Conservation (phyloP, 2,797 vertebrate genomes). For the Lophius americanus region DNA sequence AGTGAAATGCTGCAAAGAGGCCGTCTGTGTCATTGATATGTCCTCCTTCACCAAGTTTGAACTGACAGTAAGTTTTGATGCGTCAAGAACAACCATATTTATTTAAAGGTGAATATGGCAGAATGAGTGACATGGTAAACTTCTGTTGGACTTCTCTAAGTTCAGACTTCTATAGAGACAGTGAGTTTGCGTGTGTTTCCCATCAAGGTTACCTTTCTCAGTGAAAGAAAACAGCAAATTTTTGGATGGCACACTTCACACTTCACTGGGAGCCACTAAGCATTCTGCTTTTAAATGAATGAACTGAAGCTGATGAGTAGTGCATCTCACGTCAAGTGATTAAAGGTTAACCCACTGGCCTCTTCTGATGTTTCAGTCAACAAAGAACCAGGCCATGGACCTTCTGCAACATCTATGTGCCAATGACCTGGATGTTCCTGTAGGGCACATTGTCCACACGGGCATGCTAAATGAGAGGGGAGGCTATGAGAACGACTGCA, state of each 20-base stretch:
- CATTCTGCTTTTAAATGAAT: neutral
- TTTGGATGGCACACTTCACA: neutral
- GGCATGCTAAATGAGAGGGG: slow-evolving; percentile 96
- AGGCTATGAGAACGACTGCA: slow-evolving; percentile 98
- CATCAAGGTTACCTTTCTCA: neutral
- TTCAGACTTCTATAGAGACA: neutral
- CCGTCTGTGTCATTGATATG: slow-evolving; percentile 98
- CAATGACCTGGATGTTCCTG: slow-evolving; percentile 95
- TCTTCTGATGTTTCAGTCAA: slow-evolving; percentile 80
- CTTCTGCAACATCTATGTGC: slow-evolving; percentile 92
- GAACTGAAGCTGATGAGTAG: neutral
- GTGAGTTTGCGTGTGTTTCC: slow-evolving; percentile 1
- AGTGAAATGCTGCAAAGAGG: slow-evolving; percentile 98
- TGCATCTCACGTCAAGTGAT: neutral
- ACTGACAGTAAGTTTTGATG: slow-evolving; percentile 88
- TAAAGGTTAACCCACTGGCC: neutral
- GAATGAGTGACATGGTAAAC: too few species aligned
- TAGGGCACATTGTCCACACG: slow-evolving; percentile 96
- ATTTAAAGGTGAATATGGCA: neutral
- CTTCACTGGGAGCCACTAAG: neutral
- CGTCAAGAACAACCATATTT: neutral
- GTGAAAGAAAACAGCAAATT: neutral
- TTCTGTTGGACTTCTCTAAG: too few species aligned
- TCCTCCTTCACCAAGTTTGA: slow-evolving; percentile 99
- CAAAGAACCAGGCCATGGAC: slow-evolving; percentile 89